Evolutionary conservation across 1,140 invertebrate genomes (phyloP).

Genomic region (Phthorimaea operculella): DNA sequence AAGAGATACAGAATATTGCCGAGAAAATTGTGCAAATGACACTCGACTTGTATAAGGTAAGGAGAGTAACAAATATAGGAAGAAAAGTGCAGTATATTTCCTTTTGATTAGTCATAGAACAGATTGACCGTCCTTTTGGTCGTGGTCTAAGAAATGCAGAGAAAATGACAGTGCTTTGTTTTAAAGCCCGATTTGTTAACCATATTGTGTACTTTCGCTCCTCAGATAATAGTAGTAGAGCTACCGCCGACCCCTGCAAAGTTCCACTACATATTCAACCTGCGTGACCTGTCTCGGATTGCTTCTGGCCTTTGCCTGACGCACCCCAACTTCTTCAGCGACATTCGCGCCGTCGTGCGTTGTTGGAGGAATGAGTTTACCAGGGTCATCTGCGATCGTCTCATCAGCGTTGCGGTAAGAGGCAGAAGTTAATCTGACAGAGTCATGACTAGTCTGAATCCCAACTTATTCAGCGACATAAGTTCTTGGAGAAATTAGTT

Average conservation of each 20-base stretch:
- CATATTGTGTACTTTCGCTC: neutral
- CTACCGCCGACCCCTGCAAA: slow-evolving; percentile 91
- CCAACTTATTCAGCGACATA: no score
- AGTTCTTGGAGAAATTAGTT: no score
- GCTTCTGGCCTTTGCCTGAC: slow-evolving; percentile 83
- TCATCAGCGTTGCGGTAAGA: slow-evolving; percentile 71
- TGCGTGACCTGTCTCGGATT: slow-evolving; percentile 88
- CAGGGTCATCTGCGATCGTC: slow-evolving; percentile 86
- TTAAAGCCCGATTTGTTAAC: no score
- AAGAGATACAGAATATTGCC: slow-evolving; percentile 74
- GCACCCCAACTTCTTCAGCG: slow-evolving; percentile 73
- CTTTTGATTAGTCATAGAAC: no score
- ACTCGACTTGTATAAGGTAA: slow-evolving; percentile 84
- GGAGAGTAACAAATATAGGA: neutral
- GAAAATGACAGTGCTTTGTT: no score
- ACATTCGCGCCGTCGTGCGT: slow-evolving; percentile 77
- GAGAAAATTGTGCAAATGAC: slow-evolving; percentile 80
- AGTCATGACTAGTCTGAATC: no score
- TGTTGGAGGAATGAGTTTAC: slow-evolving; percentile 92
- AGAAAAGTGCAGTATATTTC: no score
- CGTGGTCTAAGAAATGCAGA: no score
- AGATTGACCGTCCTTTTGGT: no score
- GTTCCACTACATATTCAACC: slow-evolving; percentile 95
- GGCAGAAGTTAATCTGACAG: no score
- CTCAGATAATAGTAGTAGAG: slow-evolving; percentile 75